These are phyloP conservation scores for Myrmecobius fasciatus DNA, from an alignment of 2,113 vertebrate species.

Conservation along the genomic window DNA sequence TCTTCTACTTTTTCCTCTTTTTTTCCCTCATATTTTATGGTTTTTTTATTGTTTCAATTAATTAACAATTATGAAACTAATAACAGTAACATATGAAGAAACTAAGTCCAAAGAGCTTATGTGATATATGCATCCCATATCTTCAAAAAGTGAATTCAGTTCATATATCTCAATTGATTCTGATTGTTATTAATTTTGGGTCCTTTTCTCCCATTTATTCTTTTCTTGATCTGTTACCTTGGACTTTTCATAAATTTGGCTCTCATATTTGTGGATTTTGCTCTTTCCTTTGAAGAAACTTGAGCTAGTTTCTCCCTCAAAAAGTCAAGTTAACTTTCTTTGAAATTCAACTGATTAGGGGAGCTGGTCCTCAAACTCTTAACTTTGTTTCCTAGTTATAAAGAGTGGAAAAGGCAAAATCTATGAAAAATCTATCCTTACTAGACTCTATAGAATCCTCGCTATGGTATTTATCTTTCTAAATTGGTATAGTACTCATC, in stretches of 20 bases:
- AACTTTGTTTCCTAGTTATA: neutral
- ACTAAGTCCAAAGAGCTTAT: too few relatives aligned
- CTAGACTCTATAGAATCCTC: neutral
- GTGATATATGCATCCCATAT: neutral
- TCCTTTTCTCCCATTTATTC: neutral
- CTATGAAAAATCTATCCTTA: neutral
- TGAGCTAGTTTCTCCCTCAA: neutral
- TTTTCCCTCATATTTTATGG: too few relatives aligned
- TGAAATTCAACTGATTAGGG: neutral
- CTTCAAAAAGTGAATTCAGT: neutral
- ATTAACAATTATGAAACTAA: too few relatives aligned
- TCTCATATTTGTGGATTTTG: neutral
- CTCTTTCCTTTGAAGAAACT: neutral
- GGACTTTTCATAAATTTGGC: neutral
- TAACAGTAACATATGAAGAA: too few relatives aligned
- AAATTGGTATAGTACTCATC: neutral
- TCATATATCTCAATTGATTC: neutral
- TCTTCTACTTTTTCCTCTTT: too few relatives aligned
- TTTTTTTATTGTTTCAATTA: too few relatives aligned
- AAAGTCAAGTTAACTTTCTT: neutral
- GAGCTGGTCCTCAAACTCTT: neutral
- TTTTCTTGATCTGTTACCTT: neutral
- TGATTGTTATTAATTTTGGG: neutral
- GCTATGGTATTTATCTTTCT: neutral
- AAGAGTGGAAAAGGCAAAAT: neutral